Conservation (phyloP, 2,888 invertebrate species). For the Drosophila falleni region DNA sequence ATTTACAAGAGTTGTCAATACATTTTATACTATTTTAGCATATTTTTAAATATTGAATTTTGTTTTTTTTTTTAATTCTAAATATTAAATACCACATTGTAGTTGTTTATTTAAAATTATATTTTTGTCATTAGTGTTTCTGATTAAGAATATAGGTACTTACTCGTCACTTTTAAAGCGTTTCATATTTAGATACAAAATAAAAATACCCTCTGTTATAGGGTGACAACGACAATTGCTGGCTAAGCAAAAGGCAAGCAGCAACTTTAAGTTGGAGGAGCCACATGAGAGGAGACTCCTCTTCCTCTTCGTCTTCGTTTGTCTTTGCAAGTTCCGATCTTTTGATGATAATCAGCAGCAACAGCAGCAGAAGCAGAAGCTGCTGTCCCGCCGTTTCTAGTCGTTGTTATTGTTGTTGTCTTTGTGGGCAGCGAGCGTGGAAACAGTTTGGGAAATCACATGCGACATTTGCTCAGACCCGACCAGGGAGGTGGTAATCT, state of each 20-base stretch:
- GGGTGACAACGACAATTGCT: constrained; percentile 47
- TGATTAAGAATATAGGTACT: too few species aligned
- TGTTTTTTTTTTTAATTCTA: too few species aligned
- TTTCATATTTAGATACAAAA: not conserved
- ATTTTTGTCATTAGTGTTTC: too few species aligned
- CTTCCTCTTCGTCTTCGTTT: constrained; percentile 76
- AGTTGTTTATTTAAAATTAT: too few species aligned
- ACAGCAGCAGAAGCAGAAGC: constrained; percentile 50
- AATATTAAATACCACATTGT: too few species aligned
- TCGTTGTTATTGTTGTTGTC: constrained; percentile 45
- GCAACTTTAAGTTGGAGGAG: constrained; percentile 45
- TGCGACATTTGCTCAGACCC: constrained; percentile 82
- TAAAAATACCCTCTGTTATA: not conserved
- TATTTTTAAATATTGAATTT: too few species aligned
- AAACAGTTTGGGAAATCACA: constrained; percentile 85
- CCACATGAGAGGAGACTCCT: constrained; percentile 66
- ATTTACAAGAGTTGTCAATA: too few species aligned
- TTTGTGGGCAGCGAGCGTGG: constrained; percentile 85
- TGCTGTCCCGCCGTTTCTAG: constrained; percentile 60
- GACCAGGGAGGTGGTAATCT: constrained; percentile 70
- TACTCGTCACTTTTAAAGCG: not conserved
- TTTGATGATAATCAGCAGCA: constrained; percentile 77
- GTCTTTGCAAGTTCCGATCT: constrained; percentile 79
- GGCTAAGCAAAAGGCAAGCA: constrained; percentile 15
- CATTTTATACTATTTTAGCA: too few species aligned